Percentiles rank a stretch among this genome's conserved stretches.
Conservation (phyloP, 2,888 invertebrate species). For the Syrphus vitripennis region DNA sequence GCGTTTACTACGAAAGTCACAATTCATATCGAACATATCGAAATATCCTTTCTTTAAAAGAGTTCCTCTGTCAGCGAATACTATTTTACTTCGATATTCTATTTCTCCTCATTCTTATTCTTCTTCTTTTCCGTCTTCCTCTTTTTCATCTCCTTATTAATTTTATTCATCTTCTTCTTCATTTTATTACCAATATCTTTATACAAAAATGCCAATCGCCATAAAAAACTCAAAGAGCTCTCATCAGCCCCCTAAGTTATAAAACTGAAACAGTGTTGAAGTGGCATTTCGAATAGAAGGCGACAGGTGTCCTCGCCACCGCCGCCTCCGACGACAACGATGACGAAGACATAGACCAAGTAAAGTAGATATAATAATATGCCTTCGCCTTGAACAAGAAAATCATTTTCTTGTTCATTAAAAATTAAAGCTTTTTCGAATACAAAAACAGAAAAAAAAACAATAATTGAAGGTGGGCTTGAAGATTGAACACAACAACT, state of each 20-base stretch:
- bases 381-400: constrained; percentile 18
- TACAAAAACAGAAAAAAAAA: neutral
- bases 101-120: no score
- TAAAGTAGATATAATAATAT: neutral
- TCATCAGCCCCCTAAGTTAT: neutral
- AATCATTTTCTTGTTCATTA: constrained; percentile 23
- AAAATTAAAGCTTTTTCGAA: constrained; percentile 25
- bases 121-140: no score
- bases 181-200: no score
- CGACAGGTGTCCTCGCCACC: constrained; percentile 18
- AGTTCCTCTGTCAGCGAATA: no score
- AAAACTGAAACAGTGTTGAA: neutral
- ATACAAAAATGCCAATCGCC: no score
- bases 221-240: neutral
- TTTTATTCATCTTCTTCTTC: no score
- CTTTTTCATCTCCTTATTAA: no score
- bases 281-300: neutral
- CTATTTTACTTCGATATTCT: no score
- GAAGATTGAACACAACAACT: neutral
- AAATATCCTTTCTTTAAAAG: no score
- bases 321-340: neutral
- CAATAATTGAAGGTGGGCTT: neutral
- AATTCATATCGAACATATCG: no score
- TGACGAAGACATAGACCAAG: neutral
- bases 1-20: no score